Percentiles rank a stretch among this genome's conserved stretches.
phyloP scores from a whole-genome alignment of 2,113 vertebrate species.

The Pedetes capensis region DNA sequence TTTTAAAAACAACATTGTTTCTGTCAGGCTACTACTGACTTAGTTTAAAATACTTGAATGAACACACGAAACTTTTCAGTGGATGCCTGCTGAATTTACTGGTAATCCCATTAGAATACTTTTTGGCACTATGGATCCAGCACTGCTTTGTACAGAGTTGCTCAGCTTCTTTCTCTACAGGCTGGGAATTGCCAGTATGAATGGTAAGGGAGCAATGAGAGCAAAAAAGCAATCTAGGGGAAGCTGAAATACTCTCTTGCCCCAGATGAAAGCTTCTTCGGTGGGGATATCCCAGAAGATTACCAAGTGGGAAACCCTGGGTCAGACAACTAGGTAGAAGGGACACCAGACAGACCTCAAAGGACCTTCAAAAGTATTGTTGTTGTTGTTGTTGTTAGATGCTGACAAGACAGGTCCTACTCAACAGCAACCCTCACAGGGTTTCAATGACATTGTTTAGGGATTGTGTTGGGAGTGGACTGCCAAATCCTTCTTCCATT shows the following conservation, averaged over 20 bases:
- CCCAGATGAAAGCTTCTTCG: rapidly evolving
- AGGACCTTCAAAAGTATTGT: background rate
- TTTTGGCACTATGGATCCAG: background rate
- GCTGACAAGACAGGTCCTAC: too few relatives aligned
- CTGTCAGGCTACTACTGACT: background rate
- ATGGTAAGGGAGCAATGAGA: background rate
- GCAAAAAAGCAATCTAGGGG: background rate
- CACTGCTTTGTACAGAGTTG: background rate
- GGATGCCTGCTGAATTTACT: background rate
- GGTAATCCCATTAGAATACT: background rate
- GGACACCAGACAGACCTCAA: background rate
- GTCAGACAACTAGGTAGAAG: background rate
- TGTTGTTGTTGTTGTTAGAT: too few relatives aligned
- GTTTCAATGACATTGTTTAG: too few relatives aligned
- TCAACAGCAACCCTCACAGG: too few relatives aligned
- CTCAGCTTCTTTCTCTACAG: background rate
- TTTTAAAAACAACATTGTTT: background rate
- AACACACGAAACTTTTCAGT: background rate
- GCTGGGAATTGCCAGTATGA: background rate
- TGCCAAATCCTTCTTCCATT: too few relatives aligned
- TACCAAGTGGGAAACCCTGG: background rate
- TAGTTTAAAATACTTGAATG: background rate
- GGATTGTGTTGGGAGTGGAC: too few relatives aligned
- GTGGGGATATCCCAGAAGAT: too few relatives aligned
- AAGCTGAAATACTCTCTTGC: background rate